Evolutionary conservation across 2,113 vertebrate species (phyloP).

Genomic region (Acanthisitta chloris): DNA sequence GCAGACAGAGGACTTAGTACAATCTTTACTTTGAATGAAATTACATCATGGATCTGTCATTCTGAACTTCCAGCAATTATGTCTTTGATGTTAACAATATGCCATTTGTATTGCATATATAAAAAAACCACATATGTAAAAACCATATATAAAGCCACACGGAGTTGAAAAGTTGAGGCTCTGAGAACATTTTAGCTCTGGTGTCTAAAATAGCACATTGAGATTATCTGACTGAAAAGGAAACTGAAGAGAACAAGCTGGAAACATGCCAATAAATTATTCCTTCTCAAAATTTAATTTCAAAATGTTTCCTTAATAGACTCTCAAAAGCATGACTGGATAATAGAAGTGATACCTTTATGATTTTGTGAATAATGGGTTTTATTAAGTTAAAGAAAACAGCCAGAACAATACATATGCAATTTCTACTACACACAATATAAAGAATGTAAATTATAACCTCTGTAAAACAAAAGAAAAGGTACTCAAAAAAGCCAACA

Average conservation of each 20-base stretch:
- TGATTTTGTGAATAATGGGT: slow-evolving; percentile 75
- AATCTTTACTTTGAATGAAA: neutral
- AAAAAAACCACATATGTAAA: no score
- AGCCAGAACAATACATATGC: slow-evolving; percentile 81
- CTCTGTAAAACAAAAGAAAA: slow-evolving; percentile 69
- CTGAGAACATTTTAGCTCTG: no score
- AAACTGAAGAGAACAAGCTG: neutral
- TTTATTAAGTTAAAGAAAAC: slow-evolving; percentile 84
- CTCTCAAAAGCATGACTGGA: slow-evolving; percentile 42
- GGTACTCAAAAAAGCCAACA: slow-evolving; percentile 69
- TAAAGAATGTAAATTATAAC: slow-evolving; percentile 78
- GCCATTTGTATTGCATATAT: neutral
- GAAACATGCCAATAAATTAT: neutral
- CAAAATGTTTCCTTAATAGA: neutral
- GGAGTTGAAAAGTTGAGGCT: no score
- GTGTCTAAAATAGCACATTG: neutral
- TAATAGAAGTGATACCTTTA: slow-evolving; percentile 69
- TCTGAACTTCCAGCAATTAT: neutral
- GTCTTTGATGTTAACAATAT: neutral
- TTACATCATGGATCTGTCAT: neutral
- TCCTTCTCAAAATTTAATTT: slow-evolving; percentile 2
- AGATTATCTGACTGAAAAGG: neutral
- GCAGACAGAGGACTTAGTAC: neutral
- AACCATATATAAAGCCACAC: no score
- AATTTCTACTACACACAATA: slow-evolving; percentile 80